Evolutionary conservation across 2,113 vertebrate genomes (phyloP).

Genomic region (Colius striatus): DNA sequence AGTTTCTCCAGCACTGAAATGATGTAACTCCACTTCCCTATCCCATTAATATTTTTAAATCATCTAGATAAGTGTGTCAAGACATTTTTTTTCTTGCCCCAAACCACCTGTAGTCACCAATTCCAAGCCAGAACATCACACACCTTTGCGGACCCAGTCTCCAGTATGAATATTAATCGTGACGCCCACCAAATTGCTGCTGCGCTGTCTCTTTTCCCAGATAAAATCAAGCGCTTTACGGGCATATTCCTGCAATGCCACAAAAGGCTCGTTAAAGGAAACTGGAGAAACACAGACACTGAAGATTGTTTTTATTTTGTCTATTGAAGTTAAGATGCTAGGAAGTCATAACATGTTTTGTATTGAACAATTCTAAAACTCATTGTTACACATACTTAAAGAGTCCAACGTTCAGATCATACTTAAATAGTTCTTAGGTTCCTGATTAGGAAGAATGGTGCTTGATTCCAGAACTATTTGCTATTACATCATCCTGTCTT

Average conservation of each 20-base stretch:
- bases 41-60: rapidly evolving
- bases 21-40: background rate
- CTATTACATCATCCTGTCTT: background rate
- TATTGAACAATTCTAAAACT: background rate
- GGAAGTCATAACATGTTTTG: background rate
- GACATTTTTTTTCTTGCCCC: background rate
- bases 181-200: constrained; percentile 97
- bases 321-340: background rate
- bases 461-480: background rate
- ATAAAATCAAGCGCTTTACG: constrained; percentile 96
- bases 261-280: background rate
- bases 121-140: background rate
- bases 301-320: background rate
- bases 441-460: background rate
- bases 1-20: background rate
- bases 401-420: background rate
- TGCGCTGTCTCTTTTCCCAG: constrained; percentile 97
- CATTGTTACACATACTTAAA: background rate
- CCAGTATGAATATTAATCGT: constrained; percentile 99
- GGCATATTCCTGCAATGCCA: constrained; percentile 86
- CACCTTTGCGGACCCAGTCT: constrained; percentile 92
- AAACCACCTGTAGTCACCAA: background rate
- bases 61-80: background rate
- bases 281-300: background rate
- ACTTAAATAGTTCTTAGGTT: background rate